Evolutionary conservation across 2,113 vertebrate genomes (phyloP).

Genomic region (Forbesichthys agassizii): DNA sequence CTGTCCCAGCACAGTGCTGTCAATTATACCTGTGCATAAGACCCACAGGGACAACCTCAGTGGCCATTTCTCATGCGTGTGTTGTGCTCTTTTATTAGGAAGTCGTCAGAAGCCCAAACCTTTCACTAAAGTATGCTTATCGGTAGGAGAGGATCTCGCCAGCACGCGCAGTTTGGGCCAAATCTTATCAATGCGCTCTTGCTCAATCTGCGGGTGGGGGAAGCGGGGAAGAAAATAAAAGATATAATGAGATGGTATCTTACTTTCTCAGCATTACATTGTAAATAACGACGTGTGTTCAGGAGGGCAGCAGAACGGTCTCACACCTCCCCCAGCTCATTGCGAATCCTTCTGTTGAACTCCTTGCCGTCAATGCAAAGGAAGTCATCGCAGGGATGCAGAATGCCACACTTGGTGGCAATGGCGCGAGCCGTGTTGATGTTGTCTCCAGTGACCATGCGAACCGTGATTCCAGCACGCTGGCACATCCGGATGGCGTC

Average conservation of each 20-base stretch:
- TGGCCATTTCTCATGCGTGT: background rate
- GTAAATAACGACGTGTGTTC: background rate
- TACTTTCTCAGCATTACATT: background rate
- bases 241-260: conserved; percentile 17
- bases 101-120: conserved; percentile 68
- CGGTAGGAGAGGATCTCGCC: conserved; percentile 95
- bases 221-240: conserved; percentile 23
- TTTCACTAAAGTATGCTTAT: conserved; percentile 98
- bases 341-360: conserved; percentile 93
- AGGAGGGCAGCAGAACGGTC: background rate
- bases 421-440: conserved; percentile 97
- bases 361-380: conserved; percentile 97
- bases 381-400: conserved; percentile 93
- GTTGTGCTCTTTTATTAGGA: background rate
- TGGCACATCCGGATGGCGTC: conserved; percentile 97
- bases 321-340: conserved; percentile 93
- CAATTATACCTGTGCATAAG: conserved; percentile 89
- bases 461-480: conserved; percentile 94
- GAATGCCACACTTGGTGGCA: conserved; percentile 92
- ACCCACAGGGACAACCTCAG: background rate
- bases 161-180: conserved; percentile 98
- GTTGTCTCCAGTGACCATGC: conserved; percentile 99
- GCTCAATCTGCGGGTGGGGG: conserved; percentile 85
- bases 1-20: conserved; percentile 91
- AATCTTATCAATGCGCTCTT: conserved; percentile 94